Evolutionary conservation across 1,140 invertebrate species (phyloP), one percentile per base, ranked within the genome.

Genomic region (Drosophila persimilis): DNA sequence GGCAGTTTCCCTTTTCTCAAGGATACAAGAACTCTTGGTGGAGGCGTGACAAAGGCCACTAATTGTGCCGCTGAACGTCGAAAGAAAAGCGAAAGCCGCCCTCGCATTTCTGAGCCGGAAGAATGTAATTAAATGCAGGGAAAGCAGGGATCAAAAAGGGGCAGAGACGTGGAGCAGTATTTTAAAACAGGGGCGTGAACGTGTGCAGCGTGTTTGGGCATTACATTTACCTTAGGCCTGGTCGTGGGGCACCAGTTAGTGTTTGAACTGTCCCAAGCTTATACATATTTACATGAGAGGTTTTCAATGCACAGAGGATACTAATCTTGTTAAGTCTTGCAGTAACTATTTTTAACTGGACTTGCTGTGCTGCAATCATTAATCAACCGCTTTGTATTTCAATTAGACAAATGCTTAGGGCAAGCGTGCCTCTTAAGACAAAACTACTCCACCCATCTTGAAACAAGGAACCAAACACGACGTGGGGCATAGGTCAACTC

Each of bases 1-100:
- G 59, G 50, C 41, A 55, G 73, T 65, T 85, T 85, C 55, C 76
- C 73, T 73, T 85, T 79, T 71, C 39, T 53, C 67, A 78, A 80
- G 66, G 78, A 77, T 57, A 54, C 53, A 70, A 51, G 45, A 74
- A 6, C 57, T 61, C 67, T 51, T 63, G 63, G 60, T 73, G 74
- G 83, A 39, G 75, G 81, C 84, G 80, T 86, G 65, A 75, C 77
- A 83, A 83, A 77, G 83, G 75, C 46, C 77, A 81, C 83, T 88
- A 88, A 88, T 88, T 88, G 83, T 88, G 59, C 61, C 56, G 47
- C 55, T 62, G 60, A 73, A 66, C 53, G 53, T 80, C 35, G 61
- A 88, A 77, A 57, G 73, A 71, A 88, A 86, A 86, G 70, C 73
- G 83, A 88, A 88, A 88, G 80, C 59, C 55, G 56, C 51, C 52